phyloP scores from a whole-genome alignment of 37 sponge, comb jelly and placozoan genomes.

The Spongilla lacustris region DNA sequence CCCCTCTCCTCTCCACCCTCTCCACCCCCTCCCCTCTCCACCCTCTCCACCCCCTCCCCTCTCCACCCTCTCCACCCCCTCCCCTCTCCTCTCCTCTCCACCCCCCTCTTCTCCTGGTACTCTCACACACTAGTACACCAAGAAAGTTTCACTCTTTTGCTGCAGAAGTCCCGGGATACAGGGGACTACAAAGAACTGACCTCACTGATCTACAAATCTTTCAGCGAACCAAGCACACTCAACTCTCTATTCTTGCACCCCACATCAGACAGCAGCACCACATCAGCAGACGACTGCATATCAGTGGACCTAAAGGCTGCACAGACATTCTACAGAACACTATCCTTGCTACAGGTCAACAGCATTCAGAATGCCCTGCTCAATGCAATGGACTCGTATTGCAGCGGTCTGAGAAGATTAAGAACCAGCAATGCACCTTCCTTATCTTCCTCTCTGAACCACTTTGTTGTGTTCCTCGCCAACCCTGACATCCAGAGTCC shows the following conservation, averaged over 20 bases:
- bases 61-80: no score
- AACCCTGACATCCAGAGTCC: conserved; percentile 86
- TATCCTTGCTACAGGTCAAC: conserved; percentile 45
- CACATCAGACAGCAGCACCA: not conserved
- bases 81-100: not conserved
- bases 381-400: conserved; percentile 69
- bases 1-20: not conserved
- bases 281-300: conserved; percentile 13
- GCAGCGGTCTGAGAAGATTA: conserved; percentile 11
- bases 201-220: conserved; percentile 46
- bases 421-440: not conserved
- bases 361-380: conserved; percentile 55
- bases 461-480: conserved; percentile 71
- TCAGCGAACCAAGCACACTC: conserved; percentile 62
- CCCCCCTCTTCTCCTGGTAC: not conserved
- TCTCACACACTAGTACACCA: not conserved
- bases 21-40: not conserved
- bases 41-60: no score
- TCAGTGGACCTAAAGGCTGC: conserved; percentile 50
- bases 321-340: conserved; percentile 28
- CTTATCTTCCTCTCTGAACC: conserved; percentile 37
- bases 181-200: conserved; percentile 49
- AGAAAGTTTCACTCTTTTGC: conserved; percentile 33
- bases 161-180: conserved; percentile 19
- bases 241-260: conserved; percentile 62